phyloP scores from a whole-genome alignment of 2,888 invertebrate species.

The Apotomis betuletana region DNA sequence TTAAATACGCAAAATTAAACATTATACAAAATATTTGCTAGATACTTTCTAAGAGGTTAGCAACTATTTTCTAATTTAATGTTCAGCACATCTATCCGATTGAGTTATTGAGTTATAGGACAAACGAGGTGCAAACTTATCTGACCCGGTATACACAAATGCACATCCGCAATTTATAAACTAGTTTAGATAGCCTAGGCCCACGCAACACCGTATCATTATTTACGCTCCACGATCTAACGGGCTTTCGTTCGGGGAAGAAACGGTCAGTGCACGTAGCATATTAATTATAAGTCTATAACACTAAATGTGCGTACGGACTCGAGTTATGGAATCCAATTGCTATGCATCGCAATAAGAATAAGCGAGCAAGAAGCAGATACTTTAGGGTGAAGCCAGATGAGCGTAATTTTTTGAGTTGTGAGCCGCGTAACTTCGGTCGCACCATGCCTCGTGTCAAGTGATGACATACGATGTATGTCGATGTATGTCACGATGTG shows the following conservation, averaged over 20 bases:
- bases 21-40: no score
- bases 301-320: constrained; percentile 12
- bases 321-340: not conserved
- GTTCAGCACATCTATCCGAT: not conserved
- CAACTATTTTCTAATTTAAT: not conserved
- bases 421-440: no score
- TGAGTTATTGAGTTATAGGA: not conserved
- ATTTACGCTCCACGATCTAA: constrained; percentile 10
- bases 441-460: no score
- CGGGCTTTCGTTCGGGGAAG: constrained; percentile 25
- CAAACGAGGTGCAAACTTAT: no score
- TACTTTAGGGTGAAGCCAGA: no score
- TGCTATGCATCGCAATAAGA: no score
- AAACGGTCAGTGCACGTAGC: constrained; percentile 16
- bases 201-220: not conserved
- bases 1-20: no score
- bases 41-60: no score
- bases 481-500: no score
- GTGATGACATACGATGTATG: no score
- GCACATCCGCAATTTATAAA: not conserved
- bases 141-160: constrained; percentile 1
- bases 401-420: no score
- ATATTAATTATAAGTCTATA: constrained; percentile 21
- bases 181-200: constrained; percentile 18
- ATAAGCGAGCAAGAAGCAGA: no score